phyloP scores from a whole-genome alignment of 2,888 invertebrate genomes.

The Campoplex nolae region DNA sequence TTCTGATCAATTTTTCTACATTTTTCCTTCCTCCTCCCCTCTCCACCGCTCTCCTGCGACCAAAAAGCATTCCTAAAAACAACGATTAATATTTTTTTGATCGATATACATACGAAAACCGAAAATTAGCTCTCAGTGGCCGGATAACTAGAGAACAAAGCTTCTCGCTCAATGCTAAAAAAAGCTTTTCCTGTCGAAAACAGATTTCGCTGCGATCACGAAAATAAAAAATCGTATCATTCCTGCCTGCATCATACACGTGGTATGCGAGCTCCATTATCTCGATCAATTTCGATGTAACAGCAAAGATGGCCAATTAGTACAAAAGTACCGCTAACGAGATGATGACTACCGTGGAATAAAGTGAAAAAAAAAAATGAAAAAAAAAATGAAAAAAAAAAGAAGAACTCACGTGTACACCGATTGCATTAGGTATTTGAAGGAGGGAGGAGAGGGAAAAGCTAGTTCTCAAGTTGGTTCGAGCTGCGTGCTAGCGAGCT shows the following conservation, averaged over 20 bases:
- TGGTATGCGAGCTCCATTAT: constrained; percentile 8
- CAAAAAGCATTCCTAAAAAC: background rate
- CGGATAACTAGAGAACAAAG: background rate
- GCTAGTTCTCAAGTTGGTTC: background rate
- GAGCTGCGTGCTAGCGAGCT: constrained; percentile 49
- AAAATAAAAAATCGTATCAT: background rate
- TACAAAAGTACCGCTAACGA: constrained; percentile 60
- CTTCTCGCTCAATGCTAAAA: background rate
- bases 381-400: background rate
- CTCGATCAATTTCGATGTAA: constrained; percentile 42
- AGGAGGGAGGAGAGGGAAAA: background rate
- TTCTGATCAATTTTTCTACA: background rate
- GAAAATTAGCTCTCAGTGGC: too few species aligned
- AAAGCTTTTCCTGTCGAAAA: background rate
- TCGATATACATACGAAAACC: background rate
- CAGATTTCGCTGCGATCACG: background rate
- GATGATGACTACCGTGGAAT: constrained; percentile 49
- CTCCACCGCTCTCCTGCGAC: too few species aligned
- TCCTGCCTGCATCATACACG: background rate
- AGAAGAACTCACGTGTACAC: background rate
- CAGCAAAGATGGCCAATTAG: constrained; percentile 54
- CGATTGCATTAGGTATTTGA: background rate
- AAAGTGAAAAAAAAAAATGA: background rate
- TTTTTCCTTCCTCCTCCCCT: background rate
- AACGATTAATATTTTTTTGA: background rate